A percentile compares a stretch with the other conserved stretches of the same genome.
Conservation (phyloP, 1,140 invertebrate species). For the Cotesia chilonis region DNA sequence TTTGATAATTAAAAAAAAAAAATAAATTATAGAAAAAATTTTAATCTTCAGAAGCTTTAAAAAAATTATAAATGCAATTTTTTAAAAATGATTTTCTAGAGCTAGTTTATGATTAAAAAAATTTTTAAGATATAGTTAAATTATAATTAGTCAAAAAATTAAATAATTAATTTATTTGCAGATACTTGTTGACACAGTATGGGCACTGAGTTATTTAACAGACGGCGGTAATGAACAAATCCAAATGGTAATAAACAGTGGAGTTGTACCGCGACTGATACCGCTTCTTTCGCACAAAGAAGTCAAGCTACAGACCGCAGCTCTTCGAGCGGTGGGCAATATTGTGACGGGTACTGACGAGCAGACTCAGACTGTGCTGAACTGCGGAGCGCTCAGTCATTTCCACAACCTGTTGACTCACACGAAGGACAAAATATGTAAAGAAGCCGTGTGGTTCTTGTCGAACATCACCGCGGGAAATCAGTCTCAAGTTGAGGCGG, state of each 20-base stretch:
- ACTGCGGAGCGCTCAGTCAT: constrained; percentile 85
- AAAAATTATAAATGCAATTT: too few relatives aligned
- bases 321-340: constrained; percentile 95
- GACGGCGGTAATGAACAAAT: constrained; percentile 99
- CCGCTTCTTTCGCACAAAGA: constrained; percentile 95
- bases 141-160: constrained; percentile 2
- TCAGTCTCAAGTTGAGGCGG: constrained; percentile 95
- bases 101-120: too few relatives aligned
- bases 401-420: constrained; percentile 90
- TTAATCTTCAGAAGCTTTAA: too few relatives aligned
- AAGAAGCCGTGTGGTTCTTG: constrained; percentile 98
- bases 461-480: constrained; percentile 99
- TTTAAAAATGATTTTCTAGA: too few relatives aligned
- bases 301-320: constrained; percentile 97
- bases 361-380: constrained; percentile 84
- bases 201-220: constrained; percentile 98
- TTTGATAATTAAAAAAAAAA: too few relatives aligned
- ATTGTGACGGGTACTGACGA: constrained; percentile 99
- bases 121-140: background rate
- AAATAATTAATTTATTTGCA: constrained; percentile 61
- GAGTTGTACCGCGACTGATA: constrained; percentile 93
- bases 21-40: too few relatives aligned
- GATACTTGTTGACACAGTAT: constrained; percentile 98
- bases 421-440: constrained; percentile 85
- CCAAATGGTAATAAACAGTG: constrained; percentile 97